Percentiles rank a stretch among this genome's conserved stretches.
phyloP scores from a whole-genome alignment of 1,140 invertebrate species.

The Conus ventricosus region DNA sequence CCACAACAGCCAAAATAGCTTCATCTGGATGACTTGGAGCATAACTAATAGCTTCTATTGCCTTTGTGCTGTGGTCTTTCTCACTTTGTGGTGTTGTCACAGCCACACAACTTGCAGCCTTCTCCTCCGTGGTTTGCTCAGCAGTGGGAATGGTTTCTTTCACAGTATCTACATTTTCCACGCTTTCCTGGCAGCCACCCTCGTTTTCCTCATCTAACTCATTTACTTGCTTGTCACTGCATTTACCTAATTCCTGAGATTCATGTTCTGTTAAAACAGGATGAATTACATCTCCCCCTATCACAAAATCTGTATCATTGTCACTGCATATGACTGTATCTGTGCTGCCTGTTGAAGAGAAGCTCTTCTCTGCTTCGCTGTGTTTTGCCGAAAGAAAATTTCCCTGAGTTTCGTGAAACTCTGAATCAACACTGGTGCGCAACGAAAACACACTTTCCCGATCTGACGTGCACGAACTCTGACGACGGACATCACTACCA shows the following conservation, averaged over 20 bases:
- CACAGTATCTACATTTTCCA: neutral
- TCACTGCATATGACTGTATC: neutral
- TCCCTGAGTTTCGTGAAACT: neutral
- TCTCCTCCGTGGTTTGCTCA: too few relatives aligned
- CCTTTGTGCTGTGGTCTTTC: neutral
- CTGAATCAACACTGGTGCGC: neutral
- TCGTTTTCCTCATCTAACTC: too few relatives aligned
- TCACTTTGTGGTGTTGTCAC: too few relatives aligned
- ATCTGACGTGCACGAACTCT: conserved; percentile 23
- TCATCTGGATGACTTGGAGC: neutral
- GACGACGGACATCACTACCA: conserved; percentile 19
- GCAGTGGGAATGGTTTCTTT: neutral
- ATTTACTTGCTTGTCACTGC: neutral
- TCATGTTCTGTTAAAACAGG: neutral
- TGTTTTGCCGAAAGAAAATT: neutral
- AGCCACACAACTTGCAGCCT: too few relatives aligned
- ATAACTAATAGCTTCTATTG: neutral
- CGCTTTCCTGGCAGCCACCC: too few relatives aligned
- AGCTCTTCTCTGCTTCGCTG: neutral
- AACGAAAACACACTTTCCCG: conserved; percentile 8
- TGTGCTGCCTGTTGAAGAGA: conserved; percentile 9
- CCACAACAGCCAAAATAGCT: neutral
- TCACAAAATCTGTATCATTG: neutral
- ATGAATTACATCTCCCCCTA: too few relatives aligned
- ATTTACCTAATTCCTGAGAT: neutral